Conservation (phyloP, 2,113 vertebrate species). For the Oreochromis tanganicae region DNA sequence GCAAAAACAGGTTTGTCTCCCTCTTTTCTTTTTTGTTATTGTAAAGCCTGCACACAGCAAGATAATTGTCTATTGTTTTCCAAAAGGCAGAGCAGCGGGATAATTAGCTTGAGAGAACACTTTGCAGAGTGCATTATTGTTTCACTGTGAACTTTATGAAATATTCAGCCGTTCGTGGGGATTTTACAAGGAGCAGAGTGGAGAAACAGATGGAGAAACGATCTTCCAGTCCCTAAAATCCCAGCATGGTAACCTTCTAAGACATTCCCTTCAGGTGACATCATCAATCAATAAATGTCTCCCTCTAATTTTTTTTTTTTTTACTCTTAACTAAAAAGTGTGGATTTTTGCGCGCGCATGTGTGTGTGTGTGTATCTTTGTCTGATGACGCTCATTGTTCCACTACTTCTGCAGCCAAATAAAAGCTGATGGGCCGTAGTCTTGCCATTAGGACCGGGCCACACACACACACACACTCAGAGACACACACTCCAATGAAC, state of each 20-base stretch:
- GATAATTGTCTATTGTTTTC: constrained; percentile 69
- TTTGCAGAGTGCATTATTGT: constrained; percentile 65
- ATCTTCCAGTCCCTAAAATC: constrained; percentile 34
- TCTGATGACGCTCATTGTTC: constrained; percentile 49
- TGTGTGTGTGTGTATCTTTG: neutral
- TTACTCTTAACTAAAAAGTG: neutral
- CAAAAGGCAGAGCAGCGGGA: constrained; percentile 41
- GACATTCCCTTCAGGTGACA: constrained; percentile 57
- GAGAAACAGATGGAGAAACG: constrained; percentile 56
- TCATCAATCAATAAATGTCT: constrained; percentile 65
- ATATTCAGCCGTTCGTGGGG: constrained; percentile 43
- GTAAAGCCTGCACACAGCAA: constrained; percentile 40
- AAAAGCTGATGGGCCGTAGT: constrained; percentile 64
- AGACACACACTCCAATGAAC: constrained; percentile 49
- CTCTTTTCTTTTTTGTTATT: constrained; percentile 34
- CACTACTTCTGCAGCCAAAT: constrained; percentile 51
- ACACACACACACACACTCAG: constrained; percentile 29
- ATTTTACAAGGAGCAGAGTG: constrained; percentile 31
- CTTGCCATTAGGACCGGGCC: constrained; percentile 46
- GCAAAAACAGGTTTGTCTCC: constrained; percentile 60
- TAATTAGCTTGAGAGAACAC: constrained; percentile 64
- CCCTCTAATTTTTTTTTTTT: neutral
- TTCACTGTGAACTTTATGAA: constrained; percentile 70
- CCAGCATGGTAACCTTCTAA: constrained; percentile 42
- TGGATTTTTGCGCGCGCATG: neutral